Conservation (phyloP, 2,113 vertebrate genomes). For the Ramphastos sulfuratus region DNA sequence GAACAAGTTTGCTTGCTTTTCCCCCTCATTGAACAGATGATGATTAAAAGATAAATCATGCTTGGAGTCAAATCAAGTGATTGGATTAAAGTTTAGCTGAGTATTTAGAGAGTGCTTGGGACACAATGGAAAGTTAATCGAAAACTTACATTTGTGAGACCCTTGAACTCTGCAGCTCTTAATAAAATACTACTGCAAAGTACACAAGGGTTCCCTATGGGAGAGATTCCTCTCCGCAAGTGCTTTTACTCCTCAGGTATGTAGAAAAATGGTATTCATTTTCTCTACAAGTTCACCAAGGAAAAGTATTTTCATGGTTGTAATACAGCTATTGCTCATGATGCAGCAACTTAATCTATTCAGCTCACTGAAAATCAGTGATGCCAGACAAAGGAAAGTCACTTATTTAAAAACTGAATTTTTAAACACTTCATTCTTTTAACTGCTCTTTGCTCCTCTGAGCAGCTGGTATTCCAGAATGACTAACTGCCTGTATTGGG, state of each 20-base stretch:
- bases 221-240: background rate
- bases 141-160: constrained; percentile 54
- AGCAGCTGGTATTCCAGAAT: background rate
- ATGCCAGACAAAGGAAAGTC: background rate
- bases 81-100: constrained; percentile 50
- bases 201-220: background rate
- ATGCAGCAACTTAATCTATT: background rate
- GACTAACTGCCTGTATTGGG: background rate
- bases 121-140: constrained; percentile 45
- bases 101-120: constrained; percentile 49
- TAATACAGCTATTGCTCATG: background rate
- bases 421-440: constrained; percentile 6
- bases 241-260: constrained; percentile 15
- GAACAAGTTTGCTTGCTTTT: constrained; percentile 55
- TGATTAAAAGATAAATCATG: constrained; percentile 60
- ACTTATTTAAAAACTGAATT: background rate
- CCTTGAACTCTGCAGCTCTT: constrained; percentile 23
- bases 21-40: constrained; percentile 21
- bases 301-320: background rate
- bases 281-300: constrained; percentile 24
- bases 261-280: constrained; percentile 15
- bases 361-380: constrained; percentile 4
- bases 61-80: constrained; percentile 58
- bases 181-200: constrained; percentile 17
- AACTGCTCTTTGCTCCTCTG: background rate